phyloP scores from a whole-genome alignment of 2,888 invertebrate species.

The Lasiommata megera region DNA sequence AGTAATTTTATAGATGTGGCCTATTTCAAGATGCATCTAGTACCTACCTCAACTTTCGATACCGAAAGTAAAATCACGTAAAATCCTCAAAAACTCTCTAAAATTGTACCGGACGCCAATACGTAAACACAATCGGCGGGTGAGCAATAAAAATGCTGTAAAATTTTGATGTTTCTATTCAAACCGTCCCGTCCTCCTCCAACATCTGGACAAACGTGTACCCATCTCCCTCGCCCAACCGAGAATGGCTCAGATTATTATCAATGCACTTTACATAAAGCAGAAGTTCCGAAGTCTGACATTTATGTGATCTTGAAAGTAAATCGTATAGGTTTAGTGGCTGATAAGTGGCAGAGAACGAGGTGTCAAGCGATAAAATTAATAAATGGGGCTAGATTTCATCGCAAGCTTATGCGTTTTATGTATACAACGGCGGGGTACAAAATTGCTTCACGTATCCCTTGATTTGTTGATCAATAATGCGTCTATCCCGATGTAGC shows the following conservation, averaged over 20 bases:
- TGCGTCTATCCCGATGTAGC: background rate
- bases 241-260: slow-evolving; percentile 76
- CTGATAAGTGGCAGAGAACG: slow-evolving; percentile 64
- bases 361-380: slow-evolving; percentile 77
- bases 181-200: slow-evolving; percentile 48
- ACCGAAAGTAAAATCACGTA: slow-evolving; percentile 38
- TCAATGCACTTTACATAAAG: slow-evolving; percentile 81
- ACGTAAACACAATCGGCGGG: slow-evolving; percentile 71
- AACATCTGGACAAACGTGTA: slow-evolving; percentile 32
- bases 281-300: slow-evolving; percentile 76
- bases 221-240: slow-evolving; percentile 46
- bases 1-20: background rate
- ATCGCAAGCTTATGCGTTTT: slow-evolving; percentile 29
- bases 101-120: slow-evolving; percentile 63
- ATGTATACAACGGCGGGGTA: slow-evolving; percentile 14
- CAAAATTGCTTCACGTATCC: slow-evolving; percentile 4
- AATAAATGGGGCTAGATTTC: slow-evolving; percentile 57
- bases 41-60: slow-evolving; percentile 42
- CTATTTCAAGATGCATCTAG: slow-evolving; percentile 6
- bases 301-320: slow-evolving; percentile 77
- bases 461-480: slow-evolving; percentile 3
- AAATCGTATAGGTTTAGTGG: slow-evolving; percentile 74
- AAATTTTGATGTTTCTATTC: slow-evolving; percentile 81
- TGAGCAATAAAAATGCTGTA: slow-evolving; percentile 79
- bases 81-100: slow-evolving; percentile 42